Evolutionary conservation across 2,113 vertebrate genomes (phyloP).

Genomic region (Erinaceus europaeus): DNA sequence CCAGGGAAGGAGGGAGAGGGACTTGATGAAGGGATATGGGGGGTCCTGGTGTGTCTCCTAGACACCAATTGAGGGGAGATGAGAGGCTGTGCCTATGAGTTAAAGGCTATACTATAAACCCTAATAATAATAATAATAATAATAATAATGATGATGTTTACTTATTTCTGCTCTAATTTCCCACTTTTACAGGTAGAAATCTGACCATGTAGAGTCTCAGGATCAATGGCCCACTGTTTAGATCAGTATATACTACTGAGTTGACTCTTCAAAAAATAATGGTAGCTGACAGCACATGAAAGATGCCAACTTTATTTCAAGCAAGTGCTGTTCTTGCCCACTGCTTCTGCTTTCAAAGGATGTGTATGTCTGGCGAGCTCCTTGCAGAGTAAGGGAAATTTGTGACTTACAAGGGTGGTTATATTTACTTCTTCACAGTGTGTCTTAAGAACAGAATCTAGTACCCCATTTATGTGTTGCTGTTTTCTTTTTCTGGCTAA

Average conservation of each 20-base stretch:
- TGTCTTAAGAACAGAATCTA: neutral
- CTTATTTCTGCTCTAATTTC: too few species aligned
- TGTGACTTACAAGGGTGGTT: neutral
- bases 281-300: neutral
- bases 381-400: neutral
- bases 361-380: neutral
- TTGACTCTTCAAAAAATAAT: neutral
- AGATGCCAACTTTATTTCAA: conserved; percentile 13
- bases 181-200: too few species aligned
- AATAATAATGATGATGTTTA: too few species aligned
- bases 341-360: neutral
- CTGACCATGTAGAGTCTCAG: neutral
- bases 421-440: neutral
- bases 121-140: too few species aligned
- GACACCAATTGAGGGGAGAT: too few species aligned
- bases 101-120: too few species aligned
- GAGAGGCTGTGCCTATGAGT: too few species aligned
- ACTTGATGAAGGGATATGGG: too few species aligned
- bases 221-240: neutral
- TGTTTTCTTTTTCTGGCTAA: conserved; percentile 30
- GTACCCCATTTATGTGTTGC: neutral
- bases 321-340: neutral
- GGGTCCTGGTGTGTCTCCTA: too few species aligned
- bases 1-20: too few species aligned
- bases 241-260: neutral